Evolutionary conservation across 2,113 vertebrate genomes (phyloP).

Genomic region (Urocynchramus pylzowi): DNA sequence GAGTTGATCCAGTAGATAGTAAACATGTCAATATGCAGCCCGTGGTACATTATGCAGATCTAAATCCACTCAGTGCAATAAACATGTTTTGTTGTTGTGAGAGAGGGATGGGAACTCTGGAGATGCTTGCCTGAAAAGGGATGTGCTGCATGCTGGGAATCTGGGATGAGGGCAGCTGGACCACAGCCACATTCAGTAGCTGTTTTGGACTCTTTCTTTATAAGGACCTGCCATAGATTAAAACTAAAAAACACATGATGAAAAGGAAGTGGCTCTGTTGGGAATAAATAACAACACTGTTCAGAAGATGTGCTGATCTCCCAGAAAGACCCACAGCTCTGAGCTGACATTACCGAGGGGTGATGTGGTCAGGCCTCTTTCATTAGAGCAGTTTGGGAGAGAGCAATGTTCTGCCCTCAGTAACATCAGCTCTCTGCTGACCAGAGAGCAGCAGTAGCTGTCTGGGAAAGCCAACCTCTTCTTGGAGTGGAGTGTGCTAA

Average conservation of each 20-base stretch:
- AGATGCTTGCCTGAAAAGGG: background rate
- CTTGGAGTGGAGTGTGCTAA: background rate
- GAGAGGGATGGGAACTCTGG: background rate
- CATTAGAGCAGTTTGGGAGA: background rate
- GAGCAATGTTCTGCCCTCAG: background rate
- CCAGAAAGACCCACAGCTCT: background rate
- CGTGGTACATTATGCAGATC: background rate
- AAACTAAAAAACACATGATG: slow-evolving; percentile 1
- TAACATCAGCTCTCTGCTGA: background rate
- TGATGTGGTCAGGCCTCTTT: background rate
- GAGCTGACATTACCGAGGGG: background rate
- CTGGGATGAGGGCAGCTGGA: background rate
- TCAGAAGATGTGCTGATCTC: background rate
- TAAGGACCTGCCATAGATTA: background rate
- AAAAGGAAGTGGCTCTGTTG: background rate
- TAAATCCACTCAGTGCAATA: background rate
- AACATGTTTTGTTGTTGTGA: background rate
- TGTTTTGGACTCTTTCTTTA: background rate
- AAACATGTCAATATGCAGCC: background rate
- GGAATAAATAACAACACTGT: slow-evolving; percentile 16
- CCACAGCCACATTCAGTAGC: background rate
- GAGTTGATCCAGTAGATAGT: background rate
- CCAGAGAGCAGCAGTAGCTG: background rate
- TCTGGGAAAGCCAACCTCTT: background rate
- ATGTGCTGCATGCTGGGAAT: background rate